Conservation (phyloP, 1,140 invertebrate genomes). For the Penaeus indicus region DNA sequence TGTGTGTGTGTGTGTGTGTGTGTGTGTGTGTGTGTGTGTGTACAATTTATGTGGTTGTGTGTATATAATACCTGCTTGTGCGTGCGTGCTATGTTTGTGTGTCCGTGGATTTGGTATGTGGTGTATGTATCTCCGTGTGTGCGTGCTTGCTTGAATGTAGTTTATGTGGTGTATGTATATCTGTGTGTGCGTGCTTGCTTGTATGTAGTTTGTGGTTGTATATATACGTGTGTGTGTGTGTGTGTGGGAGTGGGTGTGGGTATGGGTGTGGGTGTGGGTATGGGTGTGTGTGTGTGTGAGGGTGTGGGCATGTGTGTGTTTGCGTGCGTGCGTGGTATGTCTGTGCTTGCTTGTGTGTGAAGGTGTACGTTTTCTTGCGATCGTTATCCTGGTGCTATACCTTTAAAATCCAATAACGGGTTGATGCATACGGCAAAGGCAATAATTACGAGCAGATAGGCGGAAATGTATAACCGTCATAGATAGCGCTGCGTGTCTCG, state of each 20-base stretch:
- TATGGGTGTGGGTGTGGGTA: no score
- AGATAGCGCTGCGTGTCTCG: no score
- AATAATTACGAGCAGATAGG: no score
- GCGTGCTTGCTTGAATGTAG: not conserved
- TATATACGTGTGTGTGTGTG: not conserved
- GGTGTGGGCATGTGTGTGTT: no score
- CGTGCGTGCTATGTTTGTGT: not conserved
- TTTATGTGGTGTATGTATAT: not conserved
- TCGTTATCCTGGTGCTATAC: no score
- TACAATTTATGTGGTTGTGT: not conserved
- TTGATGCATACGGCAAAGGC: no score
- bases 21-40: not conserved
- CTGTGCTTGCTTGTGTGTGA: not conserved
- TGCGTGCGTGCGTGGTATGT: no score
- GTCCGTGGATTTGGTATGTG: not conserved
- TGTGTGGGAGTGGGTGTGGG: not conserved
- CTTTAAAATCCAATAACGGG: no score
- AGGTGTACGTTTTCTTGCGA: not conserved
- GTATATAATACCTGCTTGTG: not conserved
- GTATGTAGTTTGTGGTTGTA: not conserved
- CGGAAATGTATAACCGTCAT: no score
- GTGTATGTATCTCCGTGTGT: not conserved
- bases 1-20: not conserved
- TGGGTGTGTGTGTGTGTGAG: no score
- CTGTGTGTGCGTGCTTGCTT: not conserved